Base-by-base conservation (phyloP, 2,797 vertebrate genomes). In the Streptopelia turtur region DNA sequence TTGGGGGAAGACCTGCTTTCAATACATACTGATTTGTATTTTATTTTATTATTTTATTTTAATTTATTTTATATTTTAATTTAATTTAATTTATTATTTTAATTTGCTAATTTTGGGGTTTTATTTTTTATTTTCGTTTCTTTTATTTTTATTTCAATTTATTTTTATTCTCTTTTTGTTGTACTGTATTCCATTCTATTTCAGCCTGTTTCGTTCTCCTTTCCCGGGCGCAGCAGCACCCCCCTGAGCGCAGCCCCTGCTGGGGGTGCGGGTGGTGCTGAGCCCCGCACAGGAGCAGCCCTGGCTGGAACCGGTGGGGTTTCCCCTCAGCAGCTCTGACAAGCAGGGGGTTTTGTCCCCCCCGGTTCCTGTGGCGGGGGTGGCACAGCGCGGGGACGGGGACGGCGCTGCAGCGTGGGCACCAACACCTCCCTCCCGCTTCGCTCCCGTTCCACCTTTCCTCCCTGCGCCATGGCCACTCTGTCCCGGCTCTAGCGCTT, bases 201-300 rank as follows among this genome's bases (percentile, higher is more conserved):
- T 11, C 20, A 2, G 16, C 41, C 9, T 13, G 24, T n/a, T n/a
- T 18, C 50, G 12, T 5, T 24, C 33, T 31, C 27, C 61, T 56
- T 24, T 6, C 27, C 66, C 47, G 8, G 35, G 56, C 39, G 9
- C 35, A 35, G 9, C 35, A 35, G 13, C 30, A 15, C 17, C 53
- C 16, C 17, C 43, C 41, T 43, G 16, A 17, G 16, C 43, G 22
- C 12, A 3, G 16, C 49, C 45, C 5, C 35, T 0, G 0, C 1
- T 4, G 14, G 11, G 37, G 52, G 20, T 13, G n/a, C 5, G 0
- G 33, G 17, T 3, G 65, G 10, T 7, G n/a, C 25, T 9, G 25
- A 16, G 50, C 18, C 12, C 3, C 7, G 11, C 50, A 4, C 57
- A 21, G 71, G 25, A 56, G 5, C 47, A 13, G 3, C 53, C 75